Base-by-base conservation (phyloP, 1,140 invertebrate species). In the Tribolium madens region DNA sequence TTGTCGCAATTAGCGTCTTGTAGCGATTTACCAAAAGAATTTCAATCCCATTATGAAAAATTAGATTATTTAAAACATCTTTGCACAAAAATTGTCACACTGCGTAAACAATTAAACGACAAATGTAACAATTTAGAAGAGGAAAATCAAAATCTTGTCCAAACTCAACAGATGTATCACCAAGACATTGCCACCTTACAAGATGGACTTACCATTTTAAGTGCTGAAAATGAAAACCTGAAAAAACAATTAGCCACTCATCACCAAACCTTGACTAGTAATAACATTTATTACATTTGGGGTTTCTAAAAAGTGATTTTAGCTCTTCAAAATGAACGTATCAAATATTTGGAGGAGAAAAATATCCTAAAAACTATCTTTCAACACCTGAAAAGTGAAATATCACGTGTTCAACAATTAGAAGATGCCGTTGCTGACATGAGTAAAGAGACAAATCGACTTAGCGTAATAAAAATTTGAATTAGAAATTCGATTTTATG, bases 341-440 rank as follows among this genome's bases (percentile, higher is more conserved):
- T 78, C 68, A 80, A 79, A 42, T 81, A 84, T 76, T 76, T 84
- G 47, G 81, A 83, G 72, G 84, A 85, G 69, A 83, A 83, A 72
- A 81, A 70, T 15, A 72, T 84, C 9, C 53, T 85, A 50, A 84
- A 80, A 64, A 70, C 79, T 0, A 80, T 85, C 15, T 83, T 82
- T 57, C 76, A 83, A 31, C 79, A 83, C 14, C 26, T 85, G 3
- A 83, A 83, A 76, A 31, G 18, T 10, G 82, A 84, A 77, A 73
- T 83, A 9, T 33, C 72, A 3, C 79, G 80, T 75, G 48, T 80
- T 9, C 78, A 83, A 76, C 75, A 79, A 52, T 47, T 85, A 7
- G 81, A 85, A 81, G 80, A 72, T 5, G 73, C 81, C 36, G 53
- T 85, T n/a, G 14, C 78, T 0, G 79, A 78, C 21, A 80, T 82